Evolutionary conservation across 2,113 vertebrate species (phyloP).

Genomic region (Microtus montanus): DNA sequence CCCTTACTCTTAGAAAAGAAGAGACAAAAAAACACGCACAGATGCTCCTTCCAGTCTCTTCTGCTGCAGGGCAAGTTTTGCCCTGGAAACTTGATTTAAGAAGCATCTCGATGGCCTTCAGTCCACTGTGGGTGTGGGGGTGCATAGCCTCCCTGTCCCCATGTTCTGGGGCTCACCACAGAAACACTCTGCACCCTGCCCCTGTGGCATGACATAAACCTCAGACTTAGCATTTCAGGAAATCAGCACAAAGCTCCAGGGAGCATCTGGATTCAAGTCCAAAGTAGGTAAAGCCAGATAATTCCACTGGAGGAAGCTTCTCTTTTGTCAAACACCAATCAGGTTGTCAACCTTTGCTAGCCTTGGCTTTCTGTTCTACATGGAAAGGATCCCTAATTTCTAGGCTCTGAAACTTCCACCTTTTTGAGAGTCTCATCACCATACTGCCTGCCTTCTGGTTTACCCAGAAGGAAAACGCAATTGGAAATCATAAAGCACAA

Average conservation of each 20-base stretch:
- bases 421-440: not conserved
- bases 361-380: slow-evolving; percentile 27
- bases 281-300: slow-evolving; percentile 54
- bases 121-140: not conserved
- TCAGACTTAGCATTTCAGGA: not conserved
- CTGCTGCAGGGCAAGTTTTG: not conserved
- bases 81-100: not conserved
- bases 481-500: slow-evolving; percentile 49
- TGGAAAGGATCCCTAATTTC: not conserved
- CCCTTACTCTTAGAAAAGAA: not conserved
- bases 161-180: not conserved
- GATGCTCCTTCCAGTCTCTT: not conserved
- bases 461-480: slow-evolving; percentile 40
- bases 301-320: not conserved
- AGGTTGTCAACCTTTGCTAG: slow-evolving; percentile 10
- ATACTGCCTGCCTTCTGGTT: slow-evolving; percentile 56
- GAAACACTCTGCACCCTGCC: not conserved
- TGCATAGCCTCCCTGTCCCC: not conserved
- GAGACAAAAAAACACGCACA: not conserved
- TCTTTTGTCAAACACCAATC: slow-evolving; percentile 44
- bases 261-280: slow-evolving; percentile 50
- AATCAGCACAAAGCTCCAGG: slow-evolving; percentile 43
- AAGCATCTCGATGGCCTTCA: not conserved
- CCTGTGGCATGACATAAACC: not conserved
- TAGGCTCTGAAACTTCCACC: slow-evolving; percentile 24